Evolutionary conservation across 2,888 invertebrate genomes (phyloP), one percentile per base, ranked within the genome.

Genomic region (Entomobrya multifasciata): DNA sequence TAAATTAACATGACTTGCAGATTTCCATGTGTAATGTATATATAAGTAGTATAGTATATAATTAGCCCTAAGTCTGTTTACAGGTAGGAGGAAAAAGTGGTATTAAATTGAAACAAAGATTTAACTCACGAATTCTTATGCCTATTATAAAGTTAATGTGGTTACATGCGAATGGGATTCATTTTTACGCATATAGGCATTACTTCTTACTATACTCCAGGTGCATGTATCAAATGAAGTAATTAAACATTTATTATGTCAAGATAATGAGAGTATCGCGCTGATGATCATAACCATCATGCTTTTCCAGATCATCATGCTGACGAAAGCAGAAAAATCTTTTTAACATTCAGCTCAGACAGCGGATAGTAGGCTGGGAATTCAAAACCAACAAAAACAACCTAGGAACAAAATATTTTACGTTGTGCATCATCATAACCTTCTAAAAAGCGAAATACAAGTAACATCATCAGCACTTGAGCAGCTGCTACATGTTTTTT

Each of bases 401-500:
- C n/a, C n/a, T n/a, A n/a, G n/a, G n/a, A n/a, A n/a, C n/a, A n/a
- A n/a, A n/a, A n/a, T n/a, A 65, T 36, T 65, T 65, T 36, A 65
- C 36, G 65, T 41, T n/a, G 41, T 44, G 41, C 20, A 41, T 67
- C 65, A 67, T 67, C 65, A 67, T 67, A 70, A 47, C 47, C 70
- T 70, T 70, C 65, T 36, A 44, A n/a, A 47, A 47, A 44, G 70
- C 27, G 44, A 20, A 20, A 22, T 47, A 25, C 44, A 8, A 30
- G 27, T 25, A 60, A 1, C 22, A 60, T 65, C 65, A 65, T 65
- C 27, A 57, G 11, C 17, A 25, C 57, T 55, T n/a, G 52, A 52
- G 52, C 74, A 74, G 52, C 74, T 72, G 72, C 47, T 74, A 41
- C 65, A n/a, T 67, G 17, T 11, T 70, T 25, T 15, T 55, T 49